These are phyloP conservation scores for Candoia aspera DNA, from an alignment of 2,113 vertebrate genomes.

Conservation along the genomic window DNA sequence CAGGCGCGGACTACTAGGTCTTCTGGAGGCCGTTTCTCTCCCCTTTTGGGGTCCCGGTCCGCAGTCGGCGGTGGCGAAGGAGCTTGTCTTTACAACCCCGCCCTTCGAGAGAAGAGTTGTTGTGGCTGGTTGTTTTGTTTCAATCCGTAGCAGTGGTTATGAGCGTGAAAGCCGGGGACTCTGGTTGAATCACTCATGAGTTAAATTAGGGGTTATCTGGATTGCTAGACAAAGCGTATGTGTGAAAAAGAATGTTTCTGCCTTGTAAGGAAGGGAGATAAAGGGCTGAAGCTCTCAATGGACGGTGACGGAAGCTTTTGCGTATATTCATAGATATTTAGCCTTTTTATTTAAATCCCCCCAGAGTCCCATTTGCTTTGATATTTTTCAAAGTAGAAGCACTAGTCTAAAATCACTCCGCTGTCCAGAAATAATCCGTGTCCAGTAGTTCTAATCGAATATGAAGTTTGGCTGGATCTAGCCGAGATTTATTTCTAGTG, in stretches of 20 bases:
- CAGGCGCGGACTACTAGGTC: neutral
- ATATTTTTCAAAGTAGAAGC: neutral
- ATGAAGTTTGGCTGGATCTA: neutral
- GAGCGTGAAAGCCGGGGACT: neutral
- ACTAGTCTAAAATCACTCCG: neutral
- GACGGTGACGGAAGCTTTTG: neutral
- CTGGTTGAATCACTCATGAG: neutral
- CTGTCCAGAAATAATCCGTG: neutral
- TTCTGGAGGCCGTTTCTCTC: too few relatives aligned
- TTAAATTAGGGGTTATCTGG: neutral
- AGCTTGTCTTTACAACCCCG: neutral
- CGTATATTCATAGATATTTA: neutral
- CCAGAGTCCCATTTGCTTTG: neutral
- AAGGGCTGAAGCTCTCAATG: neutral
- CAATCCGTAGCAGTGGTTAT: neutral
- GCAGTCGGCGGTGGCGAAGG: neutral
- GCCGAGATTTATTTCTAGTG: neutral
- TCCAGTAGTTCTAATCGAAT: neutral
- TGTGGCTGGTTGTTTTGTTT: neutral
- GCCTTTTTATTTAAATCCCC: neutral
- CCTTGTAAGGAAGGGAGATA: neutral
- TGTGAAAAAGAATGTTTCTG: neutral
- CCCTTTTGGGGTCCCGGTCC: too few relatives aligned
- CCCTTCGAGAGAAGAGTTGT: neutral
- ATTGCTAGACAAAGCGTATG: neutral